Evolutionary conservation across 2,113 vertebrate species (phyloP), one percentile per base, ranked within the genome.

Genomic region (Entosphenus tridentatus): DNA sequence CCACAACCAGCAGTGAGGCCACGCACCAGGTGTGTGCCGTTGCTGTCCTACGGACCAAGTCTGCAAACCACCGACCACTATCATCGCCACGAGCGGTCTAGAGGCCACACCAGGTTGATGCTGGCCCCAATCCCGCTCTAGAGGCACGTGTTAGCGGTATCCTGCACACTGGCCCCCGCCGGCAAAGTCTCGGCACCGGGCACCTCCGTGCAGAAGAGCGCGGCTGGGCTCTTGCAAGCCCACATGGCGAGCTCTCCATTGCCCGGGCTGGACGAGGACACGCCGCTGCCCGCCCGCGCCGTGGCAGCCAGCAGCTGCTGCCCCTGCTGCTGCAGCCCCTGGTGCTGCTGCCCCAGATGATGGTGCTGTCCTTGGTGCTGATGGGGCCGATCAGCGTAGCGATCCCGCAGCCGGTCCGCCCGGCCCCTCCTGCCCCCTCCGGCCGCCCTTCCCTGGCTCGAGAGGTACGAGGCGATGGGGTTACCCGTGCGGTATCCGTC

Each of bases 401-500:
- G 39, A 5, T 39, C 39, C 39, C 39, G 39, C 39, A 39, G 39
- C 39, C 39, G 39, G 39, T 39, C 39, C 39, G 39, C 39, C 39
- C 39, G 39, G 39, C 39, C 39, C 39, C 39, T 39, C 75, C 70
- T 82, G 81, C 0, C 71, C 75, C 72, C 71, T 80, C 17, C 70
- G 79, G 13, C 39, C 39, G 39, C 39, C 39, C 39, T 39, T 39
- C 76, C 77, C 2, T 80, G 83, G 55, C 75, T 76, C 0, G 83
- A 82, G 73, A 89, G 75, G 74, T 85, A 83, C 3, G 81, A 76
- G 0, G 83, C 84, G 17, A 81, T 72, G 39, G 39, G 39, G 58
- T 85, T 86, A 79, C 88, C 79, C 77, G 88, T 89, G 82, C 87
- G 80, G 78, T 96, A 93, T 55, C 90, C 89, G 0, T 88, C 87